A percentile compares a stretch with the other conserved stretches of the same genome.
Evolutionary conservation across 2,888 invertebrate genomes (phyloP).

Genomic region (Oligia strigilis): DNA sequence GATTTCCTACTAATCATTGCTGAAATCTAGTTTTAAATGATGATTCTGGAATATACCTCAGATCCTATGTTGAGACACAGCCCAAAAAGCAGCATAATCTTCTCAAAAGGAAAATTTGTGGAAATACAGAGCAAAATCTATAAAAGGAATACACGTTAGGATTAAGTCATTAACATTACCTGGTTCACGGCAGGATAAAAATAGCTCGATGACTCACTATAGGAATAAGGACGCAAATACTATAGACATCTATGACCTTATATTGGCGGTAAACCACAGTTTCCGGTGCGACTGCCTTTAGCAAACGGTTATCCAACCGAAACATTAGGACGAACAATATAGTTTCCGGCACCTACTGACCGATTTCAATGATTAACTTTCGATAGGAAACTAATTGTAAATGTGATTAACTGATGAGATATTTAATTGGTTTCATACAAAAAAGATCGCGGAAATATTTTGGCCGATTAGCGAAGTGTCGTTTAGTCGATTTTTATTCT

Average conservation of each 20-base stretch:
- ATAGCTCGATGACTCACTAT: constrained; percentile 36
- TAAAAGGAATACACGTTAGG: background rate
- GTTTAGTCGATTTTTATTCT: constrained; percentile 12
- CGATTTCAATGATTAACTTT: constrained; percentile 47
- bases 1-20: constrained; percentile 14
- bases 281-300: constrained; percentile 18
- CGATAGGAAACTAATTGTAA: constrained; percentile 28
- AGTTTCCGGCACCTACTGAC: constrained; percentile 35
- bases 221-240: constrained; percentile 25
- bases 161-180: constrained; percentile 25
- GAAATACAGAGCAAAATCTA: background rate
- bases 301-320: constrained; percentile 9
- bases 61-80: background rate
- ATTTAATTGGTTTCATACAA: constrained; percentile 19
- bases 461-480: constrained; percentile 18
- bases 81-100: background rate
- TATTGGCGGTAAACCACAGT: constrained; percentile 17
- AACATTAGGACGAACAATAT: background rate
- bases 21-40: constrained; percentile 23
- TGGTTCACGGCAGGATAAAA: constrained; percentile 14
- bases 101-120: background rate
- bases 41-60: background rate
- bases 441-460: constrained; percentile 43
- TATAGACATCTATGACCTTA: constrained; percentile 26
- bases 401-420: constrained; percentile 11